A percentile compares a stretch with the other conserved stretches of the same genome.
Evolutionary conservation across 2,888 invertebrate species (phyloP).

Genomic region (Bombyx huttoni): DNA sequence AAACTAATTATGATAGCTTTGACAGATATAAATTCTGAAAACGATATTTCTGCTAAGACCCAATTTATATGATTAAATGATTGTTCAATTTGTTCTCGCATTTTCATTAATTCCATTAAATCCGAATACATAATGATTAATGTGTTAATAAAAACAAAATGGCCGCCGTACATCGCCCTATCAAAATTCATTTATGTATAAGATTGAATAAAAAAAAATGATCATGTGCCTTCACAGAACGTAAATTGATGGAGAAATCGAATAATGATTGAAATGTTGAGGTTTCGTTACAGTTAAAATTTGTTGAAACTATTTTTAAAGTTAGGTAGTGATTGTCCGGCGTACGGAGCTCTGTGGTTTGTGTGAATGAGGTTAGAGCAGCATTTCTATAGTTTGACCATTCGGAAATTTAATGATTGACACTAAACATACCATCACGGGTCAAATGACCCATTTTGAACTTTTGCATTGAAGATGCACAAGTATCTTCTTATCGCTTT

Average conservation of each 20-base stretch:
- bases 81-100: too few relatives aligned
- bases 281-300: slow-evolving; percentile 53
- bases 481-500: too few relatives aligned
- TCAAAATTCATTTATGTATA: slow-evolving; percentile 55
- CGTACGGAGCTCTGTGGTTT: slow-evolving; percentile 33
- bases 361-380: slow-evolving; percentile 4
- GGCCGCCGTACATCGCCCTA: slow-evolving; percentile 16
- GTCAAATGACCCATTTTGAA: too few relatives aligned
- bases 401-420: too few relatives aligned
- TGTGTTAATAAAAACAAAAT: not conserved
- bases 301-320: slow-evolving; percentile 46
- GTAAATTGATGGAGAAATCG: slow-evolving; percentile 39
- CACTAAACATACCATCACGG: too few relatives aligned
- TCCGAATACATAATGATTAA: not conserved
- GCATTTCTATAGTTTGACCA: not conserved
- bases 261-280: slow-evolving; percentile 25
- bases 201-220: slow-evolving; percentile 38
- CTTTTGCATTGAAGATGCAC: too few relatives aligned
- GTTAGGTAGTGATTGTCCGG: slow-evolving; percentile 46
- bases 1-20: too few relatives aligned
- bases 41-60: too few relatives aligned
- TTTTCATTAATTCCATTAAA: too few relatives aligned
- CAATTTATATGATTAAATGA: too few relatives aligned
- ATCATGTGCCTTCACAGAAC: slow-evolving; percentile 71
- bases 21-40: too few relatives aligned